These are phyloP conservation scores for Magallana ariakensis DNA, from an alignment of 1,140 invertebrate species.

Conservation along the genomic window DNA sequence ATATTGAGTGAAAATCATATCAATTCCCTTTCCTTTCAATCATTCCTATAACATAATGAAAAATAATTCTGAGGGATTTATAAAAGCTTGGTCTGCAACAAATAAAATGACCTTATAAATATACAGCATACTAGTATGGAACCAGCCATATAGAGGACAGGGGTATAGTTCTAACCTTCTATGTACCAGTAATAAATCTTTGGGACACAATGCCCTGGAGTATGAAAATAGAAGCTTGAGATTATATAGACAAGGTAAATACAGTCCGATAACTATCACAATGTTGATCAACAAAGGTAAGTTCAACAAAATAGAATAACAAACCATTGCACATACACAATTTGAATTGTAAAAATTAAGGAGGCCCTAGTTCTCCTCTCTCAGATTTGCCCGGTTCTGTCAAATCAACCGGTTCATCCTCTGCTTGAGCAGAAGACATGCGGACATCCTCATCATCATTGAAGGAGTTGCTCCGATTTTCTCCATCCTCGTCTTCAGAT, in stretches of 20 bases:
- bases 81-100: no score
- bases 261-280: constrained; percentile 5
- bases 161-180: neutral
- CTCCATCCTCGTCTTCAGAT: constrained; percentile 8
- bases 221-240: neutral
- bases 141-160: constrained; percentile 13
- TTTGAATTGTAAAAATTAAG: neutral
- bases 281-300: neutral
- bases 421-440: neutral
- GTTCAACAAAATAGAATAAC: neutral
- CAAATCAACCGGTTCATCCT: constrained; percentile 2
- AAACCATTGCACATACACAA: constrained; percentile 19
- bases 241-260: neutral
- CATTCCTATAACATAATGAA: no score
- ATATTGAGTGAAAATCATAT: no score
- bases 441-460: constrained; percentile 3
- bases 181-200: neutral
- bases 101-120: no score
- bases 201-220: neutral
- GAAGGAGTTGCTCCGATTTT: neutral
- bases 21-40: no score
- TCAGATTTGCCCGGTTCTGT: constrained; percentile 19
- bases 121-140: neutral
- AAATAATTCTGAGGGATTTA: no score
- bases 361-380: neutral